Conservation (phyloP, 2,797 vertebrate genomes). For the Anniella stebbinsi region DNA sequence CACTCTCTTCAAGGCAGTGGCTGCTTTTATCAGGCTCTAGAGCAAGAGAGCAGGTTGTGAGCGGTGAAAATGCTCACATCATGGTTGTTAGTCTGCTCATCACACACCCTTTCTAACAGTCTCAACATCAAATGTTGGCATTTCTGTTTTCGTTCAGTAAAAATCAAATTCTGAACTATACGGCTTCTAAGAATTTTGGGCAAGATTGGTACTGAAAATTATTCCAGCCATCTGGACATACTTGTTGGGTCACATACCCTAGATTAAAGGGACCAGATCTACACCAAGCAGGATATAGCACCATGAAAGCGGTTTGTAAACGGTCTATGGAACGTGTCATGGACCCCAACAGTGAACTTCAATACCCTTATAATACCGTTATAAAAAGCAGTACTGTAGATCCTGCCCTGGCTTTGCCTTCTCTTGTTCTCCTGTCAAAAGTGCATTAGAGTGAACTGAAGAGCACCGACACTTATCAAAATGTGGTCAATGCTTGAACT, state of each 20-base stretch:
- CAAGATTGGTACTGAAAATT: background rate
- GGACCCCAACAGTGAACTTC: too few species aligned
- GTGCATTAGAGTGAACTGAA: background rate
- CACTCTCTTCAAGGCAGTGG: background rate
- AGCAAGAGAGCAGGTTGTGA: too few species aligned
- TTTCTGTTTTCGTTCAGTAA: background rate
- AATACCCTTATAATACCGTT: too few species aligned
- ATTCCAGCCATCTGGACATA: background rate
- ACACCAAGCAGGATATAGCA: too few species aligned
- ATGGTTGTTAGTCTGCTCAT: background rate
- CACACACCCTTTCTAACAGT: background rate
- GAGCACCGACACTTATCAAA: background rate
- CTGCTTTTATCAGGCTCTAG: background rate
- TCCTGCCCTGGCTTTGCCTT: background rate
- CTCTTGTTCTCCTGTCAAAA: background rate
- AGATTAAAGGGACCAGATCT: background rate
- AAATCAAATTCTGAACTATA: background rate
- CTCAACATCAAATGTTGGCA: background rate
- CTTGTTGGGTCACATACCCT: background rate
- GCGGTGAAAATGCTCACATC: background rate
- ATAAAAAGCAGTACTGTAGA: too few species aligned
- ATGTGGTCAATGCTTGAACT: background rate
- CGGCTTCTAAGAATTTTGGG: background rate
- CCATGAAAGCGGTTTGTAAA: too few species aligned
- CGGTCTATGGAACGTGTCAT: too few species aligned